Percentiles rank a stretch among this genome's conserved stretches.
Evolutionary conservation across 2,113 vertebrate species (phyloP).

Genomic region (Mormyrus lacerda): DNA sequence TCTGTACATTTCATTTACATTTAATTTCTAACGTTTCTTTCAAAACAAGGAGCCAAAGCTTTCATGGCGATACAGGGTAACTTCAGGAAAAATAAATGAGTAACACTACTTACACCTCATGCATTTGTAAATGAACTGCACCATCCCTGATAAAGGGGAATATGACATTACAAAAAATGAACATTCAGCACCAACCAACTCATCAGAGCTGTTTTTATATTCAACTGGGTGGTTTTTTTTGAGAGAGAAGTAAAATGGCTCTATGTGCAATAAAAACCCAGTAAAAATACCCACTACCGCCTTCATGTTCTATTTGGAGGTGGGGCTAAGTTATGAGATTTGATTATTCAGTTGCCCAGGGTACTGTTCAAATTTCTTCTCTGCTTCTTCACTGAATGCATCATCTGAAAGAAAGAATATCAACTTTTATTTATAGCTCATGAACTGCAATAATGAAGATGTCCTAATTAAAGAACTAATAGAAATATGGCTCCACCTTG

Average conservation of each 20-base stretch:
- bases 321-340: constrained; percentile 61
- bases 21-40: background rate
- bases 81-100: constrained; percentile 37
- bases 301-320: background rate
- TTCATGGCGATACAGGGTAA: background rate
- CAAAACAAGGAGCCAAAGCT: background rate
- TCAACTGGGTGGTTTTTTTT: background rate
- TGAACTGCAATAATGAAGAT: background rate
- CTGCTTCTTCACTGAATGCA: constrained; percentile 89
- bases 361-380: constrained; percentile 83
- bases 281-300: background rate
- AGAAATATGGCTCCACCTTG: background rate
- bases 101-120: constrained; percentile 27
- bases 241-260: background rate
- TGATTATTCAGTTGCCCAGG: constrained; percentile 92
- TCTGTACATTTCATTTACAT: background rate
- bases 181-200: background rate
- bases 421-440: background rate
- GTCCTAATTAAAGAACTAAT: background rate
- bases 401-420: constrained; percentile 62
- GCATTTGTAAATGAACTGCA: constrained; percentile 20
- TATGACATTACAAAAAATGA: background rate
- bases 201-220: background rate
- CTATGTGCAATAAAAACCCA: background rate
- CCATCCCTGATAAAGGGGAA: background rate